phyloP scores from a whole-genome alignment of 2,113 vertebrate species.

The Tichodroma muraria region DNA sequence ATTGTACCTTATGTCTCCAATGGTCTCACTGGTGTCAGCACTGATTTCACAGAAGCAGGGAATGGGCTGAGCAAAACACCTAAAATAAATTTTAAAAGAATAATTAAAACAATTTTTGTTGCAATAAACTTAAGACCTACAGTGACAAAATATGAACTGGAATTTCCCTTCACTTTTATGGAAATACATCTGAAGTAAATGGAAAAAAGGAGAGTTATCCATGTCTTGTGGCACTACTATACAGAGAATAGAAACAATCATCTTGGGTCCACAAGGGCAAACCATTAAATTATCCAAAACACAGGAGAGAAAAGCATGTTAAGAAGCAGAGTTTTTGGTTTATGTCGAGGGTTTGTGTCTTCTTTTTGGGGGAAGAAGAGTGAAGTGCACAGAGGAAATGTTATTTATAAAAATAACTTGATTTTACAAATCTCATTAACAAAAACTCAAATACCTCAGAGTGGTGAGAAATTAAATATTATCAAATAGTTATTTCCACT shows the following conservation, averaged over 20 bases:
- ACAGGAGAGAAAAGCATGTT: not conserved
- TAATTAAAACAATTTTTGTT: not conserved
- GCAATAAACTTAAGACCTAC: not conserved
- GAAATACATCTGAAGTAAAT: not conserved
- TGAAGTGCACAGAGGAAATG: not conserved
- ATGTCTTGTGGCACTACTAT: not conserved
- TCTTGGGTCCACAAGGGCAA: not conserved
- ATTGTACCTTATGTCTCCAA: not conserved
- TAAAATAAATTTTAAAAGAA: not conserved
- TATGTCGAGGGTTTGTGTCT: not conserved
- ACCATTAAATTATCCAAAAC: not conserved
- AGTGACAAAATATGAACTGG: not conserved
- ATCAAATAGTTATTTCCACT: not conserved
- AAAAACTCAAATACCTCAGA: not conserved
- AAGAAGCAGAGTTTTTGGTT: not conserved
- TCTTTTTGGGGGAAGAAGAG: rapidly evolving
- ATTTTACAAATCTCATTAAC: not conserved
- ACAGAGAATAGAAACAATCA: not conserved
- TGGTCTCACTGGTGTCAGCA: not conserved
- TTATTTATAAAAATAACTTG: not conserved
- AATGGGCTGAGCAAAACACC: not conserved
- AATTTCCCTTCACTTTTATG: not conserved
- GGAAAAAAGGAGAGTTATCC: not conserved
- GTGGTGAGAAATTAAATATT: not conserved
- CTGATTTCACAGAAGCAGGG: not conserved